These are phyloP conservation scores for Drosophila bunnanda DNA, from an alignment of 2,888 invertebrate genomes.

Conservation along the genomic window DNA sequence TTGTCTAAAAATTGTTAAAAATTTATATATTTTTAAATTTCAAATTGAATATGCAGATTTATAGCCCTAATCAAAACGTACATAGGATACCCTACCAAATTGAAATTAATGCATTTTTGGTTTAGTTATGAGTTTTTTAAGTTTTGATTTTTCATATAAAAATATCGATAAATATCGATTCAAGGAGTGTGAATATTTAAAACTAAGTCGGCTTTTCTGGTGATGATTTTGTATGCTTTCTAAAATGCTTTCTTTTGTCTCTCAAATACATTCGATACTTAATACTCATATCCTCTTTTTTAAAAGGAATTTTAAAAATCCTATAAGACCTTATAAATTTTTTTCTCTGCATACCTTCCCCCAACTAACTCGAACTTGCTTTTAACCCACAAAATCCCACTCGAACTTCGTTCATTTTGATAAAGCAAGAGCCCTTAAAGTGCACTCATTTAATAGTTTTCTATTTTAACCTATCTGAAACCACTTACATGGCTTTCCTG, in stretches of 20 bases:
- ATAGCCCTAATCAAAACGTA: too few species aligned
- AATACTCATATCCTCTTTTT: background rate
- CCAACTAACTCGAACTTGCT: slow-evolving; percentile 19
- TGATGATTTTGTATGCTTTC: background rate
- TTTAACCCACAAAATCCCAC: slow-evolving; percentile 34
- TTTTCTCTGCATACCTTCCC: background rate
- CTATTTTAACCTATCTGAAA: slow-evolving; percentile 2
- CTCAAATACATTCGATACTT: background rate
- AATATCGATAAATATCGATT: too few species aligned
- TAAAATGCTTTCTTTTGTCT: background rate
- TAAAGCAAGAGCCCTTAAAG: slow-evolving; percentile 16
- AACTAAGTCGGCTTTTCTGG: background rate
- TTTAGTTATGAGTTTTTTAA: too few species aligned
- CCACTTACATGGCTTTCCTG: slow-evolving; percentile 18
- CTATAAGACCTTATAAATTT: background rate
- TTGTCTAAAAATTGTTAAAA: too few species aligned
- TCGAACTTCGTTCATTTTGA: background rate
- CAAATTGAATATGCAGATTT: too few species aligned
- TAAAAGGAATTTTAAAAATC: background rate
- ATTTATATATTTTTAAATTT: too few species aligned
- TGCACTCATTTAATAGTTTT: slow-evolving; percentile 23
- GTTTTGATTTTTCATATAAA: too few species aligned
- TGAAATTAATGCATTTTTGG: too few species aligned
- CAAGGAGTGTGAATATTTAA: too few species aligned
- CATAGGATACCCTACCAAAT: too few species aligned